Base-by-base conservation (phyloP, 2,113 vertebrate species). In the Salvelinus alpinus region DNA sequence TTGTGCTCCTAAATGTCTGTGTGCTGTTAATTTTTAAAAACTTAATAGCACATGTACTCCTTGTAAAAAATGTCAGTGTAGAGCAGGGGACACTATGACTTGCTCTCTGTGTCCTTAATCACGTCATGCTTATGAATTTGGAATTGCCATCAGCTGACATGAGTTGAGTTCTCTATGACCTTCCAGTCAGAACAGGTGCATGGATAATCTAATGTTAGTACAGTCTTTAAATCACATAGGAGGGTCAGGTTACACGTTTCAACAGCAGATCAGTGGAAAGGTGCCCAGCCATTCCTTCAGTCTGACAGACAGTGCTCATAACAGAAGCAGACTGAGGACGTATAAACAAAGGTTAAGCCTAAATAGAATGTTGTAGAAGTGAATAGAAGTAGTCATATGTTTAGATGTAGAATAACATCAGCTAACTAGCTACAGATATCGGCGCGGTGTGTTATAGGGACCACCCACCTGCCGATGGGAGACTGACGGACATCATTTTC, bases 271-370 rank as follows among this genome's bases (percentile, higher is more conserved):
- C 59, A 62, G n/a, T 22, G n/a, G 20, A 11, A 62, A 62, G 59
- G n/a, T 62, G 59, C n/a, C 59, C 59, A 62, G 59, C 20, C 59
- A 62, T 62, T 22, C n/a, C 59, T 62, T 62, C 9, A 47, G 44
- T 6, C 67, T 69, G 38, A 44, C 38, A 44, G 38, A 44, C 38
- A 44, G 66, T 44, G 38, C 38, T 44, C 38, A 48, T 47, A 24
- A 68, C 66, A 38, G 0, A 27, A 20, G 34, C 2, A 70, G 70
- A 74, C 78, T 81, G 83, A 70, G 82, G 84, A 18, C 80, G 71
- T 82, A 78, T 62, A 47, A 71, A 20, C 11, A 25, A 80, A 14
- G 38, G 24, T 38, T 11, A n/a, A 68, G 81, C 83, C 65, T 75
- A 59, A 74, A 83, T 84, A 84, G 76, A 77, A 2, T 44, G 38